A percentile compares a stretch with the other conserved stretches of the same genome.
Evolutionary conservation across 2,797 vertebrate species (phyloP).

Genomic region (Pelobates cultripes): DNA sequence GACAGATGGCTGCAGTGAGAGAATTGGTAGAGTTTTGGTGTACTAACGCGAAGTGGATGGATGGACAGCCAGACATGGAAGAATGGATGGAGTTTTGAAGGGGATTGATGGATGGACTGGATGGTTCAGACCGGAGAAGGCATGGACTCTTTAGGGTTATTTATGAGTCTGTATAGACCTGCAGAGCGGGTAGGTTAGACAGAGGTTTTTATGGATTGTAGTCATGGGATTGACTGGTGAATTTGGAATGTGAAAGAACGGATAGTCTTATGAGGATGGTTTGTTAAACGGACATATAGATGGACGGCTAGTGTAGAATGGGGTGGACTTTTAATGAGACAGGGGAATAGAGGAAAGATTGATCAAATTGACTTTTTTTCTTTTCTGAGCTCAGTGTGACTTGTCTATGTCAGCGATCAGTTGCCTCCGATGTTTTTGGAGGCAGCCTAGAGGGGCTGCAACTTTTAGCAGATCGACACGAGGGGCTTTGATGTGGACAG

Average conservation of each 20-base stretch:
- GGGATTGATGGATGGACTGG: neutral
- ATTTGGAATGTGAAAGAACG: no score
- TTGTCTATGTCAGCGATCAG: neutral
- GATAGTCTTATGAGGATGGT: neutral
- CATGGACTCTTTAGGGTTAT: neutral
- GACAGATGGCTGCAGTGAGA: neutral
- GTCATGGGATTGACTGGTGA: no score
- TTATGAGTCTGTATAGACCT: neutral
- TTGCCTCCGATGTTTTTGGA: neutral
- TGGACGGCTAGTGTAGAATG: neutral
- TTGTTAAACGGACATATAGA: neutral
- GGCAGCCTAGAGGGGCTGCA: neutral
- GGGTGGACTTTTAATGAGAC: neutral
- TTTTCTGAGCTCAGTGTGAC: neutral
- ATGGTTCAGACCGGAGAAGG: neutral
- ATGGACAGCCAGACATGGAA: neutral
- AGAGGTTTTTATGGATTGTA: no score
- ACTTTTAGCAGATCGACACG: constrained; percentile 16
- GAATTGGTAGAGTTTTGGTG: neutral
- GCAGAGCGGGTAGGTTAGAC: no score
- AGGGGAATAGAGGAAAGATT: neutral
- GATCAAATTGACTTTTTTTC: neutral
- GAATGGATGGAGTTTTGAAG: neutral
- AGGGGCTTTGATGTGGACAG: neutral
- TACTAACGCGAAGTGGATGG: neutral